These are phyloP conservation scores for Penelope pileata DNA, from an alignment of 2,113 vertebrate genomes.

Conservation along the genomic window DNA sequence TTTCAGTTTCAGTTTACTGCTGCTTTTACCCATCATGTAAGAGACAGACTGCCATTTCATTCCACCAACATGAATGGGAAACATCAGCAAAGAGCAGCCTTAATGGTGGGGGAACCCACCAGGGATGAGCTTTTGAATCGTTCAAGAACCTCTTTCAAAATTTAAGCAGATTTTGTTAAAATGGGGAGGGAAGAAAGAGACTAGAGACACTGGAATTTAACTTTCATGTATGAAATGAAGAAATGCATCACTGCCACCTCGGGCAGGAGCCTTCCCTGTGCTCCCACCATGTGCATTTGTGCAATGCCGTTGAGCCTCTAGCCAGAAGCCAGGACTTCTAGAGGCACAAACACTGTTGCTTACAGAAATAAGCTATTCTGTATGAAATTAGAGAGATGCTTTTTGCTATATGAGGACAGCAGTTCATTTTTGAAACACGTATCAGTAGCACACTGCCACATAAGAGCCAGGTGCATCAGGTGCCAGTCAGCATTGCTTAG, in stretches of 20 bases:
- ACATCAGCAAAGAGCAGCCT: slow-evolving; percentile 57
- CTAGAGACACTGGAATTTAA: neutral
- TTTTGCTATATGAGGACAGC: fast-evolving
- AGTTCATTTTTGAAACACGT: fast-evolving
- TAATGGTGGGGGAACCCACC: slow-evolving; percentile 54
- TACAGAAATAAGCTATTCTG: neutral
- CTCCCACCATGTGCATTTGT: neutral
- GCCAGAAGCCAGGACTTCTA: neutral
- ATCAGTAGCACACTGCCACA: fast-evolving
- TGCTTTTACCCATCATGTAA: slow-evolving; percentile 59
- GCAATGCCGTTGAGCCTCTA: too few species aligned
- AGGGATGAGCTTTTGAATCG: slow-evolving; percentile 32
- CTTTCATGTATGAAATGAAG: neutral
- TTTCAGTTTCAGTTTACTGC: slow-evolving; percentile 69
- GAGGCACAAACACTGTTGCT: neutral
- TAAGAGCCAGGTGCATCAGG: fast-evolving
- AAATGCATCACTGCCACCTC: neutral
- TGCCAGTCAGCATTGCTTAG: fast-evolving
- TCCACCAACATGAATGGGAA: slow-evolving; percentile 53
- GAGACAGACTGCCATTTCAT: slow-evolving; percentile 64
- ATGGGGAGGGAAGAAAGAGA: neutral
- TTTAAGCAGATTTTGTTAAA: slow-evolving; percentile 62
- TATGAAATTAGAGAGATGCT: fast-evolving
- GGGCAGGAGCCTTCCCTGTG: neutral
- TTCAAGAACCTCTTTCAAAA: slow-evolving; percentile 55